Evolutionary conservation across 53 echinoderm and acorn worm species (phyloP).

Genomic region (Astropecten irregularis): DNA sequence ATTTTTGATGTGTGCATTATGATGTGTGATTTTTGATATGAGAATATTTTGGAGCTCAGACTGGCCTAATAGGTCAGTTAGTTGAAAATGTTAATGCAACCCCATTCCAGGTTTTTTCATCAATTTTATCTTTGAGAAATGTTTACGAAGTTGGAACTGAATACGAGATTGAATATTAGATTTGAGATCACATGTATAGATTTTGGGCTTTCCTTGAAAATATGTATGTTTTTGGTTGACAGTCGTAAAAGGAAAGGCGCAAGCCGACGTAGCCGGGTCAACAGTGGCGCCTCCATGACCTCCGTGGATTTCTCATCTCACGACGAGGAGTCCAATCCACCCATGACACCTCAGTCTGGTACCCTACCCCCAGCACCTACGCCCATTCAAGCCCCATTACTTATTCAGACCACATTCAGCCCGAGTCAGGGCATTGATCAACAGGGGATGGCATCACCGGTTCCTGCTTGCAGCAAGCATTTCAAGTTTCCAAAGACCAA

Average conservation of each 20-base stretch:
- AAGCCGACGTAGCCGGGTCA: constrained; percentile 69
- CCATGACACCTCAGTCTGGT: constrained; percentile 15
- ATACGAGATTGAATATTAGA: no score
- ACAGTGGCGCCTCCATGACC: constrained; percentile 70
- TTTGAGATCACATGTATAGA: no score
- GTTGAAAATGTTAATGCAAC: no score
- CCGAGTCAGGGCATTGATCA: constrained; percentile 12
- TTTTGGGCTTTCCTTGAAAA: no score
- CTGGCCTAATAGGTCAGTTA: no score
- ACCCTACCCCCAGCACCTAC: constrained; percentile 3
- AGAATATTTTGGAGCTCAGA: no score
- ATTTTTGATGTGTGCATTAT: no score
- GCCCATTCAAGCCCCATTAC: constrained; percentile 31
- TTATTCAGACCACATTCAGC: constrained; percentile 44
- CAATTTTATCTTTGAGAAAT: no score
- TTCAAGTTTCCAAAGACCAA: constrained; percentile 99
- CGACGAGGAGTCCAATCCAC: constrained; percentile 79
- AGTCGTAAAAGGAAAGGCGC: constrained; percentile 45
- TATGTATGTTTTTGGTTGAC: not conserved
- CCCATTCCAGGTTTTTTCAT: no score
- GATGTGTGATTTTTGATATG: no score
- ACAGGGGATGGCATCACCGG: constrained; percentile 53
- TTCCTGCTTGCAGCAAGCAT: constrained; percentile 81
- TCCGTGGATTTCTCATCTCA: constrained; percentile 79
- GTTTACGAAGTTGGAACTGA: no score